Base-by-base conservation (phyloP, 2,113 vertebrate genomes). In the Petroica traversi region DNA sequence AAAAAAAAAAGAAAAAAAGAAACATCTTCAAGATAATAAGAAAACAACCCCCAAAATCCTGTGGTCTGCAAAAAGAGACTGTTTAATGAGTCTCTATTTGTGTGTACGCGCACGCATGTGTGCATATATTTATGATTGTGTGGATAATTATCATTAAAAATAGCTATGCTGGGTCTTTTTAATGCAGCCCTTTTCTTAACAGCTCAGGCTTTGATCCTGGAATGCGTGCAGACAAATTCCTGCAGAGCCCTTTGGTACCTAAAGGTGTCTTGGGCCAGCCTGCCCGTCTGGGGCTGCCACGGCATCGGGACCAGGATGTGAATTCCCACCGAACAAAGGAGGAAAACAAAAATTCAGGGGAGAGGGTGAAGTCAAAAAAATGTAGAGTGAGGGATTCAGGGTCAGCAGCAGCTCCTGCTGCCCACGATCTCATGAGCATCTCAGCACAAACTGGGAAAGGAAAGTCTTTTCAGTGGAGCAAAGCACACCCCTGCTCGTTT, bases 81-180 rank as follows among this genome's bases (percentile, higher is more conserved):
- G 17, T 63, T 80, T 92, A 95, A 96, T 88, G 91, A 94, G 89
- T 83, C 67, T 92, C 31, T 40, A 23, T 85, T 84, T 81, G 58
- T 61, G 81, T 34, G 66, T 22, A 38, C 4, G 0, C 0, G 0
- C 92, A 66, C 0, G 11, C 90, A 28, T 62, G 72, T 84, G 91
- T 94, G 88, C 85, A 88, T 80, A 40, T 77, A 95, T 94, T 93
- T 92, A 94, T 88, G 92, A 83, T 71, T 20, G 61, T 71, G 64
- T 40, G 83, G 75, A 77, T 88, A 97, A 96, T 91, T 92, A 74
- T 63, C 59, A 67, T 94, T 92, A 86, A 88, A 95, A 96, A 87
- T 29, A 88, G 43, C 57, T 25, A 62, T 6, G n/a, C 45, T 46
- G 55, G 33, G 75, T 45, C 48, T 68, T 84, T 92, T 63, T 55